Evolutionary conservation across 2,888 invertebrate species (phyloP).

Genomic region (Cantharis rufa): DNA sequence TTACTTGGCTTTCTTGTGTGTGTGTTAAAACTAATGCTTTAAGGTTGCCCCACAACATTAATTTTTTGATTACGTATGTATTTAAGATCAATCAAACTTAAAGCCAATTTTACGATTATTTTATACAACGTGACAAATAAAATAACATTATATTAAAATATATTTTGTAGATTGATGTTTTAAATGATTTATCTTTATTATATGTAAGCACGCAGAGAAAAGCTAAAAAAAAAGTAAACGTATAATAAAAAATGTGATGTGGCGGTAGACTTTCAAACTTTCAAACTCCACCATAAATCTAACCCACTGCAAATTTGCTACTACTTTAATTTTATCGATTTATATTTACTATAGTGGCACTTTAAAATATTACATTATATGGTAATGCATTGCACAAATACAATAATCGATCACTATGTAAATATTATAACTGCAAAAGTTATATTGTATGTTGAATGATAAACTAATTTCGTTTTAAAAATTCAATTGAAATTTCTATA

Average conservation of each 20-base stretch:
- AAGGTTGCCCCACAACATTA: neutral
- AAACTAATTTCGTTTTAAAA: neutral
- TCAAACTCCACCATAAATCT: neutral
- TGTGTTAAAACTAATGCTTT: neutral
- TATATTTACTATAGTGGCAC: neutral
- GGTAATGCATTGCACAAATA: neutral
- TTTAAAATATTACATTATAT: neutral
- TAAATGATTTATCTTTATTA: neutral
- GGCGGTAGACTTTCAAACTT: neutral
- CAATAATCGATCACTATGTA: neutral
- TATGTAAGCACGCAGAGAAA: neutral
- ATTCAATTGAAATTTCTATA: neutral
- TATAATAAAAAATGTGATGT: neutral
- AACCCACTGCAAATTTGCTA: neutral
- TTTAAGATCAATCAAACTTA: neutral
- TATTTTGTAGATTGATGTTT: neutral
- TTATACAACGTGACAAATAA: neutral
- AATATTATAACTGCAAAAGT: neutral
- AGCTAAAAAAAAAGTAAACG: neutral
- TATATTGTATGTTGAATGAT: neutral
- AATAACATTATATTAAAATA: neutral
- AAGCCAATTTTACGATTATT: neutral
- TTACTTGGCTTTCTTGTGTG: too few relatives aligned
- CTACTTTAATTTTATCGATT: neutral
- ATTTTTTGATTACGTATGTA: neutral